Percentiles rank a stretch among this genome's conserved stretches.
These are phyloP conservation scores for Cosmia trapezina DNA, from an alignment of 2,888 invertebrate species.

Conservation along the genomic window DNA sequence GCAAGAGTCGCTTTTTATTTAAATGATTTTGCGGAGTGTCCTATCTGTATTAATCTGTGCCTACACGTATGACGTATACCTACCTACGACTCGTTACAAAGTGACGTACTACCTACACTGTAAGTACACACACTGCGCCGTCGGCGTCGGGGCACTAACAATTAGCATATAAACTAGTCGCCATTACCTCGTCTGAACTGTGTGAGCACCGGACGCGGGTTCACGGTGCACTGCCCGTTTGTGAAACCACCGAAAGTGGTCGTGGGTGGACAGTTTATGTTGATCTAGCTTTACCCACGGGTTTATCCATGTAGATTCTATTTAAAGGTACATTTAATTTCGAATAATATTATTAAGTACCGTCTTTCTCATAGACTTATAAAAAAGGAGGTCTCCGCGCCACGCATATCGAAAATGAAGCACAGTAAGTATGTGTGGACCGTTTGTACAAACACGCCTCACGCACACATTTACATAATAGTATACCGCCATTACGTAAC, in stretches of 20 bases:
- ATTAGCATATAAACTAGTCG: conserved; percentile 50
- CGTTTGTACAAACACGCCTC: no score
- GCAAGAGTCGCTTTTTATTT: no score
- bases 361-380: no score
- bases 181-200: conserved; percentile 3
- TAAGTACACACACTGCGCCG: conserved; percentile 13
- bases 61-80: no score
- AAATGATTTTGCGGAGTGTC: no score
- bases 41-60: no score
- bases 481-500: no score
- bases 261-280: background rate
- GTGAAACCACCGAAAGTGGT: conserved; percentile 6
- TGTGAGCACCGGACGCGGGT: background rate
- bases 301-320: background rate
- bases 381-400: no score
- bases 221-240: background rate
- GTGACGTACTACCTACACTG: conserved; percentile 8
- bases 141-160: conserved; percentile 4
- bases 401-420: no score
- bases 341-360: no score
- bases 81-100: conserved; percentile 3
- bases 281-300: background rate
- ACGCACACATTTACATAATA: no score
- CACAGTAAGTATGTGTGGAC: no score
- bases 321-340: background rate